These are phyloP conservation scores for Enhydra lutris DNA, from an alignment of 2,113 vertebrate genomes.

Conservation along the genomic window DNA sequence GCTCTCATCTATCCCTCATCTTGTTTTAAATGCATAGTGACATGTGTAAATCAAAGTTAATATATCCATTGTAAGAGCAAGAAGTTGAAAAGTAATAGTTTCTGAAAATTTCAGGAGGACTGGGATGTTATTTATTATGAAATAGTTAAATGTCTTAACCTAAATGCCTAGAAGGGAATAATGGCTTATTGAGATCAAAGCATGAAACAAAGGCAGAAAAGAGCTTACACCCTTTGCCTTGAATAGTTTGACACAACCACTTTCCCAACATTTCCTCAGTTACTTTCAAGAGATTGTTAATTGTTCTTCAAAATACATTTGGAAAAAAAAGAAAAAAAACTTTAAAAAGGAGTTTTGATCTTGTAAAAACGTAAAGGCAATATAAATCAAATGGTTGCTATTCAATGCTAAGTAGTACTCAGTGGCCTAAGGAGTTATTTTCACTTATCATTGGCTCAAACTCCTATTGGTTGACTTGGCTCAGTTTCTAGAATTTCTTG, in stretches of 20 bases:
- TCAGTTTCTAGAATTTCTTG: conserved; percentile 47
- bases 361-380: conserved; percentile 30
- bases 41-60: background rate
- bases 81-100: background rate
- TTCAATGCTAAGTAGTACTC: background rate
- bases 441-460: conserved; percentile 29
- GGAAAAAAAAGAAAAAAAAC: background rate
- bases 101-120: background rate
- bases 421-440: conserved; percentile 30
- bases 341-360: background rate
- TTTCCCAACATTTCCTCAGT: conserved; percentile 2
- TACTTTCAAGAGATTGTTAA: conserved; percentile 32
- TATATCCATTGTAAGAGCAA: background rate
- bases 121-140: background rate
- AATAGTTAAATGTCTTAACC: background rate
- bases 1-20: background rate
- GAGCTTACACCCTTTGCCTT: background rate
- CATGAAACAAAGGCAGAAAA: background rate
- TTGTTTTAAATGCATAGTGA: background rate
- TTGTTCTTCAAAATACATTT: conserved; percentile 35
- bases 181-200: conserved; percentile 12
- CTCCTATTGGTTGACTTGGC: conserved; percentile 39
- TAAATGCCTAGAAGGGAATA: background rate
- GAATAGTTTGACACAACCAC: background rate
- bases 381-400: conserved; percentile 48